A percentile compares a stretch with the other conserved stretches of the same genome.
These are phyloP conservation scores for Amazona guildingii DNA, from an alignment of 2,113 vertebrate genomes.

Conservation along the genomic window DNA sequence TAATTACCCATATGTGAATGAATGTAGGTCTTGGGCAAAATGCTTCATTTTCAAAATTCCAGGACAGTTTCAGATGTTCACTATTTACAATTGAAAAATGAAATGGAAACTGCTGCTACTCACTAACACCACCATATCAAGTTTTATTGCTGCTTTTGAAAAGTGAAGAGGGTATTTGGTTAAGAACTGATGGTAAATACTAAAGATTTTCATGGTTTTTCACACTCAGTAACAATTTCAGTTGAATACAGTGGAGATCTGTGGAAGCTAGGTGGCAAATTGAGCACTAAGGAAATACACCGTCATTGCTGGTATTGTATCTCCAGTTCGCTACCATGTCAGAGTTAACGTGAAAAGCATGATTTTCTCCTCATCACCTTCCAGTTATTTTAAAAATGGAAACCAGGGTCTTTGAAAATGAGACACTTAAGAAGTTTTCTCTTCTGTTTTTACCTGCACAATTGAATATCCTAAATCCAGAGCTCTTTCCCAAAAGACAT, in stretches of 20 bases:
- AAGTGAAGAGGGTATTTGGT: not conserved
- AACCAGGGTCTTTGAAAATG: not conserved
- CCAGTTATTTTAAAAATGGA: not conserved
- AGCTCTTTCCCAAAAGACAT: not conserved
- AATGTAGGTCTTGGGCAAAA: not conserved
- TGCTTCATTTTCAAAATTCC: not conserved
- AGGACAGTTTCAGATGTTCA: not conserved
- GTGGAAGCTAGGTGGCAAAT: not conserved
- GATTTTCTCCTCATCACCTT: not conserved
- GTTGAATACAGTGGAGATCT: not conserved
- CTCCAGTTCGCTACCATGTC: not conserved
- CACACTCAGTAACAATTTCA: not conserved
- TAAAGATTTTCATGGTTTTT: not conserved
- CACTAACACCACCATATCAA: not conserved
- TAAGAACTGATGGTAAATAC: not conserved
- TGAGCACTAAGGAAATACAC: not conserved
- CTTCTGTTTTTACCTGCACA: not conserved
- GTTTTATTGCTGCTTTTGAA: not conserved
- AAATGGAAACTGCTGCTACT: not conserved
- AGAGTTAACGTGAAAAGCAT: not conserved
- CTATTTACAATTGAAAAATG: not conserved
- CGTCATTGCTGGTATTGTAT: not conserved
- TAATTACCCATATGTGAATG: not conserved
- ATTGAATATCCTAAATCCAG: not conserved
- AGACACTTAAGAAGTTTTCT: not conserved